Conservation (phyloP, 2,888 invertebrate genomes). For the Drosophila eohydei region DNA sequence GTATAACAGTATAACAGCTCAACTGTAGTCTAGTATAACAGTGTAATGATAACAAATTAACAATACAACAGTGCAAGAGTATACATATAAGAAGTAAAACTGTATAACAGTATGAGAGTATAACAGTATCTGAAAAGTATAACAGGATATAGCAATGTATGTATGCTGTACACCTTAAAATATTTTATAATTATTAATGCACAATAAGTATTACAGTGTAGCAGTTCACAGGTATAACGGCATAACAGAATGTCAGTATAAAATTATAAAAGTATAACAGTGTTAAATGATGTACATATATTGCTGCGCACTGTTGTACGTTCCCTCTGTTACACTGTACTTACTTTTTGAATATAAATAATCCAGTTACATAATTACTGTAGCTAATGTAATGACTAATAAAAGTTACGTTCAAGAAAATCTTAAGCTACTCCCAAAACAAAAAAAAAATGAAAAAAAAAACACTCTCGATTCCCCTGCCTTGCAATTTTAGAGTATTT, state of each 20-base stretch:
- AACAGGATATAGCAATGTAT: neutral
- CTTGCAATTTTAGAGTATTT: constrained; percentile 1
- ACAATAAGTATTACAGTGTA: neutral
- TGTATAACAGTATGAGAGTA: neutral
- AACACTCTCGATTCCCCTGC: neutral
- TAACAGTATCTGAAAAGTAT: neutral
- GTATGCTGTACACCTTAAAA: too few relatives aligned
- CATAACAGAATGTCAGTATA: neutral
- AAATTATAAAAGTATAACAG: neutral
- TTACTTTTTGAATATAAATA: neutral
- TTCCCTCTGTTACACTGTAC: neutral
- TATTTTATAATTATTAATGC: too few relatives aligned
- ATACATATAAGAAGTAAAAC: neutral
- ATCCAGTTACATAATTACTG: neutral
- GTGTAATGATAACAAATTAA: too few relatives aligned
- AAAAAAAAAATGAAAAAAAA: neutral
- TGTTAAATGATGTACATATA: neutral
- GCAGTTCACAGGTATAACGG: too few relatives aligned
- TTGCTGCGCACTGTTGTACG: neutral
- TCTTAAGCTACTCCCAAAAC: neutral
- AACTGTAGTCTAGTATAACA: neutral
- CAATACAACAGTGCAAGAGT: too few relatives aligned
- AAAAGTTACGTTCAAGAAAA: neutral
- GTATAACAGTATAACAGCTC: neutral
- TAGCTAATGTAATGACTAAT: neutral